A percentile compares a stretch with the other conserved stretches of the same genome.
These are phyloP conservation scores for Charanyca ferruginea DNA, from an alignment of 2,888 invertebrate species.

Conservation along the genomic window DNA sequence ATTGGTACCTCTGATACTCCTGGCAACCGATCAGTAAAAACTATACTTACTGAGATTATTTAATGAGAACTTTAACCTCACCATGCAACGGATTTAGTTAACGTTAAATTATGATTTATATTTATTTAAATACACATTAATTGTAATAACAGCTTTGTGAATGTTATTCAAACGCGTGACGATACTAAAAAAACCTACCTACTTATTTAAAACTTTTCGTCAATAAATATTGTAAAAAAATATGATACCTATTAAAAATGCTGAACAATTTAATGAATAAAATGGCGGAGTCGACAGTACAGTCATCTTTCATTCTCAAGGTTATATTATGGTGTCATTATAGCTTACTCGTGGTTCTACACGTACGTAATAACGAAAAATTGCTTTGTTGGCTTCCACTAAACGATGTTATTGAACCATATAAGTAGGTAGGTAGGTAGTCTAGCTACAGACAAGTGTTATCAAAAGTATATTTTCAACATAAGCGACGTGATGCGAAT, in stretches of 20 bases:
- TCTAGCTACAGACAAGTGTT: constrained; percentile 15
- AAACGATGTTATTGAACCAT: constrained; percentile 28
- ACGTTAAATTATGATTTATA: constrained; percentile 52
- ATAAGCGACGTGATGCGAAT: constrained; percentile 29
- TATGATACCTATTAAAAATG: constrained; percentile 28
- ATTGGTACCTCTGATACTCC: constrained; percentile 67
- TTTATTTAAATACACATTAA: constrained; percentile 38
- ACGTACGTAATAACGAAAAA: constrained; percentile 65
- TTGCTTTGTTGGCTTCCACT: constrained; percentile 57
- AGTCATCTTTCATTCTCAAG: constrained; percentile 64
- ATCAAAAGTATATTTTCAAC: constrained; percentile 23
- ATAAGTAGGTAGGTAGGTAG: not conserved
- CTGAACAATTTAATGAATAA: constrained; percentile 33
- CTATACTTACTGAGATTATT: constrained; percentile 69
- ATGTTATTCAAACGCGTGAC: constrained; percentile 43
- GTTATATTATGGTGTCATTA: constrained; percentile 69
- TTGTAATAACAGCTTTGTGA: constrained; percentile 36
- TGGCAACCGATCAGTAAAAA: constrained; percentile 77
- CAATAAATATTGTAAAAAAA: constrained; percentile 27
- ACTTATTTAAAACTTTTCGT: constrained; percentile 30
- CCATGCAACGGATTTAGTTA: constrained; percentile 50
- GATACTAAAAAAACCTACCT: constrained; percentile 30
- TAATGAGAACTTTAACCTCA: constrained; percentile 80
- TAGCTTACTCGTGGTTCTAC: constrained; percentile 61
- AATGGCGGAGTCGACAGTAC: constrained; percentile 22